A percentile compares a stretch with the other conserved stretches of the same genome.
Evolutionary conservation across 2,888 invertebrate genomes (phyloP).

Genomic region (Sialis fuliginosa): DNA sequence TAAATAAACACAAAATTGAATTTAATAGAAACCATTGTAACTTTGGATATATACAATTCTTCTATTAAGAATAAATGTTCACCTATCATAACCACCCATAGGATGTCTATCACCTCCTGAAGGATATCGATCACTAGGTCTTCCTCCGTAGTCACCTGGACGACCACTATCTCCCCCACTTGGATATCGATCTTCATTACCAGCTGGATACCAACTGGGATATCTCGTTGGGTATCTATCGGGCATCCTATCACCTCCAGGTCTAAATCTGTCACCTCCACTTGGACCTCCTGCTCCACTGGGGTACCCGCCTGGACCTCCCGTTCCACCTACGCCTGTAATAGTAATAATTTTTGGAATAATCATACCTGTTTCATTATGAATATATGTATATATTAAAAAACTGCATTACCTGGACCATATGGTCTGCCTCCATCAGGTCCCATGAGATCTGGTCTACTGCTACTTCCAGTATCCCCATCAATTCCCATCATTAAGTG

Average conservation of each 20-base stretch:
- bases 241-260: conserved; percentile 25
- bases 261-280: conserved; percentile 8
- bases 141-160: neutral
- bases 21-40: no score
- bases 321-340: neutral
- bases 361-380: no score
- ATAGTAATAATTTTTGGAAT: no score
- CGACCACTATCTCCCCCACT: conserved; percentile 3
- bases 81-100: conserved; percentile 11
- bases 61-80: no score
- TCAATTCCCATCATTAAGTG: conserved; percentile 23
- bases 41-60: no score
- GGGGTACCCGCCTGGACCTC: conserved; percentile 16
- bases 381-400: no score
- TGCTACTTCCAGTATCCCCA: conserved; percentile 14
- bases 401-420: conserved; percentile 5
- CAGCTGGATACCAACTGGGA: conserved; percentile 2
- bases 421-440: conserved; percentile 4
- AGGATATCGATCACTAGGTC: conserved; percentile 24
- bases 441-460: conserved; percentile 7
- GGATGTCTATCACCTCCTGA: conserved; percentile 17
- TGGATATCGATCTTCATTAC: conserved; percentile 8
- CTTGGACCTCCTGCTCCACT: conserved; percentile 19
- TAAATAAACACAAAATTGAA: conserved; percentile 12
- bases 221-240: conserved; percentile 8